Conservation (phyloP, 92 coral and sea anemone genomes). For the Heliopora coerulea region DNA sequence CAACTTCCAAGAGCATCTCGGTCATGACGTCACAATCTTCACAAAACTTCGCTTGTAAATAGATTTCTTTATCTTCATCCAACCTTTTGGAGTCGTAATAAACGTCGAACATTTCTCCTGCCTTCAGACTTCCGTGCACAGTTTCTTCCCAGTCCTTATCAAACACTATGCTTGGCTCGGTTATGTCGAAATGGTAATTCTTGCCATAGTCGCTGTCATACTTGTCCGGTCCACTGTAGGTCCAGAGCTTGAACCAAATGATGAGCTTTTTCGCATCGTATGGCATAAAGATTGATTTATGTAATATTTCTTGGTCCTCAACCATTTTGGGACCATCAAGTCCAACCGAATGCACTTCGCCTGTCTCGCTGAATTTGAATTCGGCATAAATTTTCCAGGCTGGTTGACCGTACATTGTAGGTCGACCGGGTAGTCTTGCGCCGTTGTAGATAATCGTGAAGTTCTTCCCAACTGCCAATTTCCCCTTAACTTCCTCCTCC, state of each 20-base stretch:
- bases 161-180: conserved; percentile 1
- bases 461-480: not conserved
- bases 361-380: conserved; percentile 2
- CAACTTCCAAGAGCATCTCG: not conserved
- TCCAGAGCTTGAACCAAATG: conserved; percentile 6
- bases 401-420: too few relatives aligned
- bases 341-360: not conserved
- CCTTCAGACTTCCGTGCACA: not conserved
- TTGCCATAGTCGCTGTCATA: conserved; percentile 28
- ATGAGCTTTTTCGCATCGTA: not conserved
- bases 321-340: not conserved
- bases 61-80: not conserved
- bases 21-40: not conserved
- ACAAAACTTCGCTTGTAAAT: not conserved
- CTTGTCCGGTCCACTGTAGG: not conserved
- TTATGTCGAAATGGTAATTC: not conserved
- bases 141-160: not conserved
- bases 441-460: conserved; percentile 4
- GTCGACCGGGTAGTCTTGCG: not conserved
- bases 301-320: not conserved
- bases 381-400: not conserved
- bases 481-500: not conserved
- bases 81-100: not conserved
- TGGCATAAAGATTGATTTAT: not conserved
- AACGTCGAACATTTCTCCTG: not conserved